phyloP scores from a whole-genome alignment of 2,888 invertebrate genomes.

The Leucoptera coffeella region DNA sequence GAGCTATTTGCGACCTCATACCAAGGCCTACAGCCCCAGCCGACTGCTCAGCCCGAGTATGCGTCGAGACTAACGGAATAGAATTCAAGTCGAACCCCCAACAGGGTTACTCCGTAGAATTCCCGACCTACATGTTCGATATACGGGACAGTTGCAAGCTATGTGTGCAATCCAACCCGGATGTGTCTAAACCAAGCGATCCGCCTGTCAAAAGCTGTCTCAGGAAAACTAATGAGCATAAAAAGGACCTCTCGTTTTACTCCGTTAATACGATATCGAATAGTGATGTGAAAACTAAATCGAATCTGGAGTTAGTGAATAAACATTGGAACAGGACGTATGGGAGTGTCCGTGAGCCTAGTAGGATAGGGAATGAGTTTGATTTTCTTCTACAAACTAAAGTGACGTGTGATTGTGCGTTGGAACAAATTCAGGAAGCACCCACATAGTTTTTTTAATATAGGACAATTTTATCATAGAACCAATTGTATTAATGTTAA shows the following conservation, averaged over 20 bases:
- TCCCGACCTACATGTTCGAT: no score
- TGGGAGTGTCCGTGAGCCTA: constrained; percentile 60
- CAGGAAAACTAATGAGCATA: constrained; percentile 24
- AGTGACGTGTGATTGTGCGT: constrained; percentile 11
- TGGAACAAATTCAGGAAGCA: constrained; percentile 29
- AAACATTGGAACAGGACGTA: constrained; percentile 31
- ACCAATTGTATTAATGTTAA: no score
- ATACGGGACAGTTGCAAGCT: constrained; percentile 25
- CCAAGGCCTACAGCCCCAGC: constrained; percentile 14
- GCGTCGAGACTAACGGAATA: constrained; percentile 50
- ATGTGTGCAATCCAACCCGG: constrained; percentile 22
- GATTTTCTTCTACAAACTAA: constrained; percentile 62
- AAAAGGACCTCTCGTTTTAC: constrained; percentile 32
- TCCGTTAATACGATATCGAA: constrained; percentile 29
- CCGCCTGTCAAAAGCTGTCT: constrained; percentile 41
- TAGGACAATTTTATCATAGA: no score
- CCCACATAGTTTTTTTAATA: no score
- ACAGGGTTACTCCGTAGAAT: constrained; percentile 13
- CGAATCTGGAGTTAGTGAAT: constrained; percentile 30
- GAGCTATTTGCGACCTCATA: constrained; percentile 35
- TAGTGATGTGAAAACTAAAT: constrained; percentile 22
- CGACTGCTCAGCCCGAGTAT: constrained; percentile 39
- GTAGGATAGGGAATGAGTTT: constrained; percentile 75
- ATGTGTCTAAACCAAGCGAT: constrained; percentile 22
- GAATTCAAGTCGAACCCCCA: constrained; percentile 16